These are phyloP conservation scores for Forficula auricularia DNA, from an alignment of 1,140 invertebrate species.

Conservation along the genomic window DNA sequence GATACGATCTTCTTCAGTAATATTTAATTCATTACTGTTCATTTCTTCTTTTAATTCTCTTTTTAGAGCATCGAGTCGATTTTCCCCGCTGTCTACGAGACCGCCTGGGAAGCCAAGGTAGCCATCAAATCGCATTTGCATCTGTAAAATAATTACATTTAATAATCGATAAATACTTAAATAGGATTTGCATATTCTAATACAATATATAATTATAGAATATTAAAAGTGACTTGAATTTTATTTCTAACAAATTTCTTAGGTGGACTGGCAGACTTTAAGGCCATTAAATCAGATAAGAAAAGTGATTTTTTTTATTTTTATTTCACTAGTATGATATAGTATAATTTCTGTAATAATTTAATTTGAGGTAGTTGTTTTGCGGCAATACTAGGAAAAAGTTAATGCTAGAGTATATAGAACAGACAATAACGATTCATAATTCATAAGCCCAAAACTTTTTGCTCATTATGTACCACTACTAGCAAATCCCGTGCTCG, in stretches of 20 bases:
- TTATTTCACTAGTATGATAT: neutral
- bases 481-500: too few relatives aligned
- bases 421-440: too few relatives aligned
- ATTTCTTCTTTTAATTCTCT: conserved; percentile 37
- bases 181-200: neutral
- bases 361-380: too few relatives aligned
- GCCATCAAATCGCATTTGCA: conserved; percentile 40
- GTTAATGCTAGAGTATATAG: too few relatives aligned
- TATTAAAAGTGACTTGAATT: neutral
- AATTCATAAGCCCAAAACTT: too few relatives aligned
- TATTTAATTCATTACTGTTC: conserved; percentile 23
- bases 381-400: too few relatives aligned
- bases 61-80: conserved; percentile 26
- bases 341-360: too few relatives aligned
- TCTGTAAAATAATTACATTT: conserved; percentile 23
- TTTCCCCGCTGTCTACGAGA: conserved; percentile 29
- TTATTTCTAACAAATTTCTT: neutral
- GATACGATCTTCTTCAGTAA: conserved; percentile 15
- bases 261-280: neutral
- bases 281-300: neutral
- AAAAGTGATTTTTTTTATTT: neutral
- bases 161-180: neutral
- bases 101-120: conserved; percentile 40
- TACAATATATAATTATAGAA: neutral
- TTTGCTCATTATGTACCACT: too few relatives aligned